These are phyloP conservation scores for Heliornis fulica DNA, from an alignment of 2,113 vertebrate genomes.

Conservation along the genomic window DNA sequence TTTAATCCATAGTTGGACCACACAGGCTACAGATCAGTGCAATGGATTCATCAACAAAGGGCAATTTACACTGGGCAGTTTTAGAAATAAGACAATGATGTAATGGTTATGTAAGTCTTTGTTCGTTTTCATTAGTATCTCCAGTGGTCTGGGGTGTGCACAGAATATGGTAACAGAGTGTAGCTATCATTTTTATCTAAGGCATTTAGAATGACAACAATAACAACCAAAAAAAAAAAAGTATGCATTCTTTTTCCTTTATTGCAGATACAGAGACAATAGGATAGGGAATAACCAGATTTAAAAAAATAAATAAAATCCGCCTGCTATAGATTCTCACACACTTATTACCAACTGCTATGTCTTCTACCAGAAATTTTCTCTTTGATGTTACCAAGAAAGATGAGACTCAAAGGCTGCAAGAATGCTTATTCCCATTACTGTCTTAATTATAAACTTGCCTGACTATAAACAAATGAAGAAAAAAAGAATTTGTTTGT, in stretches of 20 bases:
- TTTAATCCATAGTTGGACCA: neutral
- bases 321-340: neutral
- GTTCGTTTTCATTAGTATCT: neutral
- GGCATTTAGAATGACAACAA: neutral
- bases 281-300: neutral
- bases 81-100: neutral
- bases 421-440: neutral
- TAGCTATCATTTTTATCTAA: neutral
- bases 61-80: neutral
- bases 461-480: neutral
- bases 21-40: neutral
- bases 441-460: conserved; percentile 18
- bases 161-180: neutral
- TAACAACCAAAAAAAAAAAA: neutral
- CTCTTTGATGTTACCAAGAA: conserved; percentile 29
- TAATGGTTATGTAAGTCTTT: neutral
- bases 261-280: neutral
- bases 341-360: neutral
- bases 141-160: neutral
- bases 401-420: neutral
- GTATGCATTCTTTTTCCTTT: neutral
- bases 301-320: neutral
- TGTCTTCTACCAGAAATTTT: conserved; percentile 11
- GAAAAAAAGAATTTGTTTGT: neutral
- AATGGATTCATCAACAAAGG: neutral